Conservation (phyloP, 2,797 vertebrate species). For the Tarsius wallacei region DNA sequence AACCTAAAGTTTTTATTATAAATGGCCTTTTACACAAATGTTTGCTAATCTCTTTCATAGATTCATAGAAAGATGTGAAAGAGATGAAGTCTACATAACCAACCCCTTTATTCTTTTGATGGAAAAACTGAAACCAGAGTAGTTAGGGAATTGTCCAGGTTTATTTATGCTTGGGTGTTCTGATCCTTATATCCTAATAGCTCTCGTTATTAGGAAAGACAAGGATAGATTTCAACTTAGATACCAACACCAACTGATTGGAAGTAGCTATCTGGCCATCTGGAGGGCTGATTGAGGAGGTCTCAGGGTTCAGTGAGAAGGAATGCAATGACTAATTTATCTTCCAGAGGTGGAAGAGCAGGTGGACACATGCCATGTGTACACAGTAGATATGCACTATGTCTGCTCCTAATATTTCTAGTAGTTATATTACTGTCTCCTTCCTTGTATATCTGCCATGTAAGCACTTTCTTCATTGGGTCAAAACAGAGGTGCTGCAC, state of each 20-base stretch:
- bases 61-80: neutral
- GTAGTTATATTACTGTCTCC: neutral
- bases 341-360: neutral
- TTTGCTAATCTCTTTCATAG: neutral
- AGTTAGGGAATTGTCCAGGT: neutral
- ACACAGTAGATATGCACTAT: accelerated
- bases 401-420: neutral
- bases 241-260: neutral
- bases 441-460: neutral
- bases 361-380: neutral
- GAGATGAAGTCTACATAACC: neutral
- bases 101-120: neutral
- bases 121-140: neutral
- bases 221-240: neutral
- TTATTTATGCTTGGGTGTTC: neutral
- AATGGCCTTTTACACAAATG: neutral
- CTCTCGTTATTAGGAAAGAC: neutral
- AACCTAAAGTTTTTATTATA: neutral
- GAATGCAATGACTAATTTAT: neutral
- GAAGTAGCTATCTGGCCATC: neutral
- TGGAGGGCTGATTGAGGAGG: neutral
- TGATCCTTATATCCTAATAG: neutral
- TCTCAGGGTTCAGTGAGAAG: neutral
- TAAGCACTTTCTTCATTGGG: neutral
- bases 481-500: neutral